Base-by-base conservation (phyloP, 2,888 invertebrate species). In the Timandra comae region DNA sequence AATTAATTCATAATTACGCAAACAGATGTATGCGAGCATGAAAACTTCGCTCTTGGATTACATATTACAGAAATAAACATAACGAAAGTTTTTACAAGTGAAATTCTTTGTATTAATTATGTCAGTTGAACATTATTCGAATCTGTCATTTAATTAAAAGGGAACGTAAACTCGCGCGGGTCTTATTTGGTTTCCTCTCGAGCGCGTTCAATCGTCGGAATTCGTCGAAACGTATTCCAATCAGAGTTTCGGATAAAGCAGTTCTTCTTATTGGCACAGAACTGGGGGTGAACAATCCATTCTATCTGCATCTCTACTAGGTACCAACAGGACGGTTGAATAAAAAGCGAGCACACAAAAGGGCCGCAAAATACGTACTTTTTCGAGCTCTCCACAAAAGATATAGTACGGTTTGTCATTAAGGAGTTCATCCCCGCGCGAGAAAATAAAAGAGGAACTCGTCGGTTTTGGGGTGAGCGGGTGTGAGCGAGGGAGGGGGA, bases 331-430 rank as follows among this genome's bases (percentile, higher is more conserved):
- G 57, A 63, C 58, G 56, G 63, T 52, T 59, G 66, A 72, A 79
- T 77, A 81, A 81, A 81, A 82, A 84, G 77, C 70, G 70, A 67
- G 67, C 72, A 64, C 62, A 84, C 84, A 85, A 85, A 84, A 84
- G 79, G 74, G 79, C 82, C 81, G 79, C 84, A 82, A 75, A 84
- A 84, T 84, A 82, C 84, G 84, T 84, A 82, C 82, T 85, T 79
- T 79, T 77, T 77, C 79, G 78, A 78, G 79, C 78, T 79, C 78
- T 82, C 78, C 79, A 84, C 84, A 85, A 84, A 82, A 85, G 84
- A 85, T 84, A 85, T 84, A 85, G 84, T 84, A 84, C 81, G 84
- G 84, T 85, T 84, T 85, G 84, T 84, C 84, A 84, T 85, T 84
- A 85, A 85, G 84, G 84, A 85, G 84, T 85, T 85, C 84, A 85